Conservation (phyloP, 92 coral and sea anemone genomes). For the Porites lobata region DNA sequence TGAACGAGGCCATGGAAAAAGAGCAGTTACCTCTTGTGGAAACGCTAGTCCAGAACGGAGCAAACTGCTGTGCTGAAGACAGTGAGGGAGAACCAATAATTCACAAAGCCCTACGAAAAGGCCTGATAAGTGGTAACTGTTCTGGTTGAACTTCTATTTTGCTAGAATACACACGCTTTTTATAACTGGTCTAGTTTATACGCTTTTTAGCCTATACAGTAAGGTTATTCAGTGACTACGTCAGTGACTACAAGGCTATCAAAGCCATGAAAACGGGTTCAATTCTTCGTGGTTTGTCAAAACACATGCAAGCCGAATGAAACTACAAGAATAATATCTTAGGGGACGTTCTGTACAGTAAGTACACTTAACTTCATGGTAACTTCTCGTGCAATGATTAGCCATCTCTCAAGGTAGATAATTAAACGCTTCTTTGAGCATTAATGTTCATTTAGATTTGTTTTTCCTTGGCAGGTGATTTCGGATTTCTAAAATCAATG, state of each 20-base stretch:
- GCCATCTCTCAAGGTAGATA: no score
- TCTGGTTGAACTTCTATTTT: not conserved
- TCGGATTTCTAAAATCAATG: constrained; percentile 48
- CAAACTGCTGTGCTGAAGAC: constrained; percentile 69
- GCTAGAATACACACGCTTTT: no score
- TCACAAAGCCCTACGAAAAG: constrained; percentile 73
- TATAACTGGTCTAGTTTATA: no score
- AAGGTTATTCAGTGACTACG: no score
- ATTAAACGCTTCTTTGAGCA: no score
- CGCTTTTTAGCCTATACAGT: no score
- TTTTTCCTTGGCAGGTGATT: constrained; percentile 50
- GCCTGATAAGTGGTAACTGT: constrained; percentile 40
- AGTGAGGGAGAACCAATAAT: constrained; percentile 65
- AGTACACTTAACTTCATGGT: no score
- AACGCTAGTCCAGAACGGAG: constrained; percentile 73
- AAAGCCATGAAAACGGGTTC: no score
- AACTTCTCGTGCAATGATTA: no score
- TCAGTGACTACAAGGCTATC: no score
- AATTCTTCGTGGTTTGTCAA: no score
- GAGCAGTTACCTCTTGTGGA: constrained; percentile 60
- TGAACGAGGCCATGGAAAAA: constrained; percentile 54
- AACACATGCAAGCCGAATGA: not conserved
- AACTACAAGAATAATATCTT: not conserved
- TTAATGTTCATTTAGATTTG: not conserved
- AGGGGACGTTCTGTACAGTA: no score